Evolutionary conservation across 2,888 invertebrate species (phyloP), one percentile per base, ranked within the genome.

Genomic region (Pardosa pseudoannulata): DNA sequence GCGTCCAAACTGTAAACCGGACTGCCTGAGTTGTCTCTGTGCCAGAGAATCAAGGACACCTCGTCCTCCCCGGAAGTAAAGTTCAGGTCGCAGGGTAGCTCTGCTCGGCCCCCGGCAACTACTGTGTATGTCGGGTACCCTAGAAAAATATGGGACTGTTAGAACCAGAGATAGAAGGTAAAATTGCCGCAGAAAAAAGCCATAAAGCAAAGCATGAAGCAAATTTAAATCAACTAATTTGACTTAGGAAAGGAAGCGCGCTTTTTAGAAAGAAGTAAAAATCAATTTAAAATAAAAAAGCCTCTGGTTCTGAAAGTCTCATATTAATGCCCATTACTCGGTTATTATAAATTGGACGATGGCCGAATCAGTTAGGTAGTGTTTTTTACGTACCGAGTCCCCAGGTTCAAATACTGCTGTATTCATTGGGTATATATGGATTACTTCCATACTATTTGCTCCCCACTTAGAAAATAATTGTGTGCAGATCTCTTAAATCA

Each of bases 1-100:
- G 88, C 88, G 46, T 89, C 89, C 28, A 89, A 39, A 27, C 85
- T 86, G 86, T 89, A 89, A 6, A 89, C 39, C 1, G 89, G 89
- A n/a, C 64, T 79, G 5, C 83, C 76, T n/a, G 82, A 76, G 23
- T 75, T 65, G 56, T 79, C 79, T 29, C 79, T 73, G 67, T 89
- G 88, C 89, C 89, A 89, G 23, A 89, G 74, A 11, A 89, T 82
- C 71, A 89, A 67, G 16, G 88, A 88, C 11, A 89, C 83, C 19
- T 87, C 88, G 32, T 89, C 88, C 36, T 89, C 89, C 27, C 72
- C 41, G 23, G 85, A 78, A 16, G 82, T 89, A 31, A 75, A 36
- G 32, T 82, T 79, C 39, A 89, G 79, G 36, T 89, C 88, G 72
- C 89, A 89, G 1, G 89, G 89, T 27, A 89, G 86, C 39, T 85